These are phyloP conservation scores for Onychomys torridus DNA, from an alignment of 2,797 vertebrate species.

Conservation along the genomic window DNA sequence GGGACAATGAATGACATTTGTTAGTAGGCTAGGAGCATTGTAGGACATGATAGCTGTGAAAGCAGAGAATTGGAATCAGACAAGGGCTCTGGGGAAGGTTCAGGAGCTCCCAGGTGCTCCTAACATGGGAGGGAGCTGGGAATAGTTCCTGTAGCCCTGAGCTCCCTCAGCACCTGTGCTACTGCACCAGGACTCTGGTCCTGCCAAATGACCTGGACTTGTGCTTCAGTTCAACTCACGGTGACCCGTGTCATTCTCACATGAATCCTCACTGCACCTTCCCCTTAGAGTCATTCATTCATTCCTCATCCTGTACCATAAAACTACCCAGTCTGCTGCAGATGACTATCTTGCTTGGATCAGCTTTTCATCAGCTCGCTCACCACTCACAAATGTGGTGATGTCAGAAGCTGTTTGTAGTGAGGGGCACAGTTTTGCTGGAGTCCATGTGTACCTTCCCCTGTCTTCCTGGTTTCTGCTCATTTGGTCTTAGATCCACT, in stretches of 20 bases:
- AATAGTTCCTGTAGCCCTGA: rapidly evolving
- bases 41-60: neutral
- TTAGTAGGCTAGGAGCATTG: neutral
- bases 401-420: rapidly evolving
- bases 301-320: no score
- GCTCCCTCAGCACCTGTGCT: rapidly evolving
- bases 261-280: no score
- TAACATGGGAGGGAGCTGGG: rapidly evolving
- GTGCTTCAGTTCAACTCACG: neutral
- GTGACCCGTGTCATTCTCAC: neutral
- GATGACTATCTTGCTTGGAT: neutral
- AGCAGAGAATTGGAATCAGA: neutral
- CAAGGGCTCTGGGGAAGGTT: neutral
- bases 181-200: rapidly evolving
- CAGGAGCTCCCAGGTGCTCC: neutral
- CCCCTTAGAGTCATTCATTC: neutral
- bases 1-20: constrained; percentile 53
- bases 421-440: rapidly evolving
- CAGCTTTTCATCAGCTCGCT: no score
- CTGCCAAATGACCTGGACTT: rapidly evolving
- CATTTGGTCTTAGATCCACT: no score
- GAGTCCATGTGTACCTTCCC: neutral
- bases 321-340: no score
- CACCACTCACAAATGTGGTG: no score
- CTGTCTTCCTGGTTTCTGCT: neutral